Evolutionary conservation across 2,888 invertebrate species (phyloP).

Genomic region (Tetranychus truncatus): DNA sequence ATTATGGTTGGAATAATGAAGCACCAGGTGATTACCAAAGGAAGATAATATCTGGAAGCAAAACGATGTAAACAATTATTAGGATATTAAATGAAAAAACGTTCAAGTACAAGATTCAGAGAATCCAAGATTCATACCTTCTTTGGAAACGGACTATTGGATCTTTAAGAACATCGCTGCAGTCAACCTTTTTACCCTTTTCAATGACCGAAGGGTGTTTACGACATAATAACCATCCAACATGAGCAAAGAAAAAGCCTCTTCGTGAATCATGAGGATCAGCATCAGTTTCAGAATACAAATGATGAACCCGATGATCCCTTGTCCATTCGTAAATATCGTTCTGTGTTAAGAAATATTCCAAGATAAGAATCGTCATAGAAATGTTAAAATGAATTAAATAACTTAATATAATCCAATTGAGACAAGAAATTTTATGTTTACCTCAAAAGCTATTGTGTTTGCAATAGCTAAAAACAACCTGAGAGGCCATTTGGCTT

Average conservation of each 20-base stretch:
- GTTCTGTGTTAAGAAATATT: constrained; percentile 28
- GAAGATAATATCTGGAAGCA: constrained; percentile 32
- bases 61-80: background rate
- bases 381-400: background rate
- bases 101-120: background rate
- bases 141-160: constrained; percentile 36
- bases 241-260: constrained; percentile 40
- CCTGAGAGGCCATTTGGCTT: constrained; percentile 66
- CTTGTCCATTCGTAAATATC: constrained; percentile 34
- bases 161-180: constrained; percentile 35
- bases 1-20: constrained; percentile 46
- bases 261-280: constrained; percentile 34
- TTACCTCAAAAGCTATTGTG: constrained; percentile 72
- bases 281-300: constrained; percentile 34
- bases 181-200: constrained; percentile 35
- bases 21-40: constrained; percentile 33
- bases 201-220: constrained; percentile 38
- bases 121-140: constrained; percentile 22
- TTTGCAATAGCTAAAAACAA: constrained; percentile 59
- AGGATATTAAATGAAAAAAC: constrained; percentile 11
- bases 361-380: background rate
- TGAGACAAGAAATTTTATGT: background rate
- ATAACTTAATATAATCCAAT: background rate
- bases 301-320: constrained; percentile 35
- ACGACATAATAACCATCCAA: constrained; percentile 38